Evolutionary conservation across 2,797 vertebrate genomes (phyloP).

Genomic region (Tamandua tetradactyla): DNA sequence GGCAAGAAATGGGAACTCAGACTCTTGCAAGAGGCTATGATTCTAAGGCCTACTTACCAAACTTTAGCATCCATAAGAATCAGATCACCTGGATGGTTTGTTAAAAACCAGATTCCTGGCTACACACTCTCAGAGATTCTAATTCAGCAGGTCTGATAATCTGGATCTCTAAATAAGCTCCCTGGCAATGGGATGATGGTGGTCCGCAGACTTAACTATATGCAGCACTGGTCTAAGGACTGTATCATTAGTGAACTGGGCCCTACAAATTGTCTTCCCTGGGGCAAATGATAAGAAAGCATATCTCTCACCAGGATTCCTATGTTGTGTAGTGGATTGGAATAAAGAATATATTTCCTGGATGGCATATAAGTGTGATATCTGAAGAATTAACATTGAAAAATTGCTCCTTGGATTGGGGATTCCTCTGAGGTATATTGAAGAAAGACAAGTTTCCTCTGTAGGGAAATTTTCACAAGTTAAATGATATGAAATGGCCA

Average conservation of each 20-base stretch:
- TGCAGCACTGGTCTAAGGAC: not conserved
- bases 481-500: not conserved
- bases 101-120: not conserved
- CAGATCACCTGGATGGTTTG: not conserved
- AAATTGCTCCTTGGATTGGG: not conserved
- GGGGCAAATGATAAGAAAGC: not conserved
- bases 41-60: not conserved
- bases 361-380: not conserved
- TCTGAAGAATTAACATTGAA: not conserved
- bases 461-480: slow-evolving; percentile 21
- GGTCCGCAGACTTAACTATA: not conserved
- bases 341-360: not conserved
- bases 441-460: not conserved
- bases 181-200: not conserved
- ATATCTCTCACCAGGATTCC: not conserved
- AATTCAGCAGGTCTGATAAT: not conserved
- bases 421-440: not conserved
- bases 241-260: not conserved
- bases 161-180: not conserved
- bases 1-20: not conserved
- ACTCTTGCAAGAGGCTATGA: not conserved
- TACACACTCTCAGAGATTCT: not conserved
- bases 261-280: not conserved
- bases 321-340: not conserved
- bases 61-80: not conserved